Conservation (phyloP, 2,797 vertebrate species). For the Sphenopsis melanotis region DNA sequence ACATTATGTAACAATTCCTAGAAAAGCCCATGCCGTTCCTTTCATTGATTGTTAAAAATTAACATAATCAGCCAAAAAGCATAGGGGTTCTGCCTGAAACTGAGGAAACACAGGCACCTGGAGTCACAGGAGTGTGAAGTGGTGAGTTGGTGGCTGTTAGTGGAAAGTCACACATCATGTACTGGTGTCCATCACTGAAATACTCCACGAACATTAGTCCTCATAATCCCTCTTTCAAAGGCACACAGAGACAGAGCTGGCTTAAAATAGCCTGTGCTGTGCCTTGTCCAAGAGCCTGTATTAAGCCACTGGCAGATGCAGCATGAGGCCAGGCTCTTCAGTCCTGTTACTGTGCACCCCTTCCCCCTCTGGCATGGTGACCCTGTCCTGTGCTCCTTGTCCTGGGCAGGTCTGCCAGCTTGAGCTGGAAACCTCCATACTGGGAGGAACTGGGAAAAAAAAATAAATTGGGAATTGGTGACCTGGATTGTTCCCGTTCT, state of each 20-base stretch:
- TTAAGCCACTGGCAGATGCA: neutral
- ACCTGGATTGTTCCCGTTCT: neutral
- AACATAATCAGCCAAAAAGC: neutral
- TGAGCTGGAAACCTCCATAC: neutral
- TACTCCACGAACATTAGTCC: neutral
- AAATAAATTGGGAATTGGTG: neutral
- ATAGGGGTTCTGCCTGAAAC: neutral
- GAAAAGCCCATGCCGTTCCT: neutral
- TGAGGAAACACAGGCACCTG: neutral
- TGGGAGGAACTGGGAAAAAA: neutral
- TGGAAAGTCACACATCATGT: neutral
- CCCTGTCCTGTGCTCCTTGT: neutral
- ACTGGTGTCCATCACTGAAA: neutral
- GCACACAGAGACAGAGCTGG: neutral
- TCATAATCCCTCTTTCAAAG: conserved; percentile 18
- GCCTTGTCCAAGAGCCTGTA: neutral
- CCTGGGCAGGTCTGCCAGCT: neutral
- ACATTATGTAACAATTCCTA: neutral
- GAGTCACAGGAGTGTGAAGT: neutral
- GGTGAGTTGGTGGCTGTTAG: neutral
- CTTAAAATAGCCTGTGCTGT: conserved; percentile 35
- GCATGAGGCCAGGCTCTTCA: neutral
- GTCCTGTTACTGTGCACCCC: neutral
- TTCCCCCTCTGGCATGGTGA: neutral
- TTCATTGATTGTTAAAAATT: neutral